Evolutionary conservation across 2,113 vertebrate species (phyloP), one percentile per base, ranked within the genome.

Genomic region (Aix galericulata): DNA sequence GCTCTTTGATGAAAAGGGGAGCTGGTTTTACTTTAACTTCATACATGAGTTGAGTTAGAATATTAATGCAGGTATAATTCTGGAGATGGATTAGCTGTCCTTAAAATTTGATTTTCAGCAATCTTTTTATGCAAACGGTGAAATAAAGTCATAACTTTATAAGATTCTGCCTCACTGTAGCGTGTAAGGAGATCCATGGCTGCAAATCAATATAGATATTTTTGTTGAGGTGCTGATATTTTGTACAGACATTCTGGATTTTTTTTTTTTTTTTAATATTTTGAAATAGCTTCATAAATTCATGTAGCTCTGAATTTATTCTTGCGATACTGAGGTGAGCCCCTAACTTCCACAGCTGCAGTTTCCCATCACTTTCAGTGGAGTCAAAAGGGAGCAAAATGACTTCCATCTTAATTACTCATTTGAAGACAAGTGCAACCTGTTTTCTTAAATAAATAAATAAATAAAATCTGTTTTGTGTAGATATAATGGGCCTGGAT

Each of bases 41-140:
- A 52, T 55, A 64, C 6, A 42, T 40, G 38, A 92, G 9, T 60
- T 77, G 50, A 64, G 38, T 86, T 32, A 59, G 40, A 81, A 91
- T 86, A 71, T 56, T 91, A 72, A 66, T 53, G 36, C 17, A 14
- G 8, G 22, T 67, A 34, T 67, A 83, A 53, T 88, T 88, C 34
- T 74, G 22, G 48, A 71, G 52, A 94, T 86, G 64, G 64, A 91
- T 92, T 93, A 91, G 14, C 26, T 92, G 46, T 69, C 62, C 62
- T 79, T 79, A 84, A 81, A 91, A 87, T 73, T 32, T 87, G 44
- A 84, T 85, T 92, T 94, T 53, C 69, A 89, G 34, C 29, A 91
- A 76, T 11, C 2, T 72, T 75, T 89, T 93, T 38, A 82, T 85
- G 62, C 71, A 94, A 93, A 88, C 93, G 8, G 2, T 85, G 42